Conservation (phyloP, 1,140 invertebrate species). For the Mizuhopecten yessoensis region DNA sequence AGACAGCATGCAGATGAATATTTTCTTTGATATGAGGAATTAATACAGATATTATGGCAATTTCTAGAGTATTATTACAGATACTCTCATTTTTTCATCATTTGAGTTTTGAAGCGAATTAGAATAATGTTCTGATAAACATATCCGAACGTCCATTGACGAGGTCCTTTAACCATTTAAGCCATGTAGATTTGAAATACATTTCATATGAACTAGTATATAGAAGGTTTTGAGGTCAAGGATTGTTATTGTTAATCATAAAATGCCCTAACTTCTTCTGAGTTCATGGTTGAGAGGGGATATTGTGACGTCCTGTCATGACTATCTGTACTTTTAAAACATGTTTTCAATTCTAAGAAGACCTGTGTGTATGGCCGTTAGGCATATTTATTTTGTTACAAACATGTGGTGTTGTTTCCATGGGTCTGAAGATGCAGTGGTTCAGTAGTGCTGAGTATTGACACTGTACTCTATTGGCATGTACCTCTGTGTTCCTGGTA, state of each 20-base stretch:
- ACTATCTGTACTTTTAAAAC: background rate
- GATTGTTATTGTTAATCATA: background rate
- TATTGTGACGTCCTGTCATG: background rate
- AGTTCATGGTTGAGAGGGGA: background rate
- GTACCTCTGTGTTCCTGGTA: too few relatives aligned
- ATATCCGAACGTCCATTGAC: too few relatives aligned
- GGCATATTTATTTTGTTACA: slow-evolving; percentile 9
- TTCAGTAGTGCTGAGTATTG: background rate
- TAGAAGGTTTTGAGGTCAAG: too few relatives aligned
- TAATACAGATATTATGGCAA: too few relatives aligned
- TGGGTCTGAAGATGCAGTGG: background rate
- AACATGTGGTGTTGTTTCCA: background rate
- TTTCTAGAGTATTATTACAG: too few relatives aligned
- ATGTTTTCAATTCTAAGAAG: slow-evolving; percentile 10
- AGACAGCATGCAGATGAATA: too few relatives aligned
- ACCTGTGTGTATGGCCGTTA: background rate
- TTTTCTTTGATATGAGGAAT: too few relatives aligned
- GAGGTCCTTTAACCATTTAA: too few relatives aligned
- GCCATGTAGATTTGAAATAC: background rate
- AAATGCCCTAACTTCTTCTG: background rate
- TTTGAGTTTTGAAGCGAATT: too few relatives aligned
- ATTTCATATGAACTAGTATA: too few relatives aligned
- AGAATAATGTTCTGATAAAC: too few relatives aligned
- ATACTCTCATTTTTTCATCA: too few relatives aligned
- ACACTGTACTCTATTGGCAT: background rate